Conservation (phyloP, 2,113 vertebrate species). For the Stegostoma tigrinum region DNA sequence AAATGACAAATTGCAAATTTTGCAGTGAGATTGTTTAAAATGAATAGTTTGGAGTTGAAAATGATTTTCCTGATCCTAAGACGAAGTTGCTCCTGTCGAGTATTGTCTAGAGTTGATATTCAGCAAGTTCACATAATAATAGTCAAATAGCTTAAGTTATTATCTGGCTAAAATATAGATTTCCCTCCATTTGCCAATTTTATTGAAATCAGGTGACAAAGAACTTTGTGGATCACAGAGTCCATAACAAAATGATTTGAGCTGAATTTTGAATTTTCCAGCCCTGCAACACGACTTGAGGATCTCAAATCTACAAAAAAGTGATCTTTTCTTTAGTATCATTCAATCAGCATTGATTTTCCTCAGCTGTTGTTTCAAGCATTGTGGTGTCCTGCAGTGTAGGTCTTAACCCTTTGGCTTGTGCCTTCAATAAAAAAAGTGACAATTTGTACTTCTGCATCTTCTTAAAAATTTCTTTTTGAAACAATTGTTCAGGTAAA, state of each 20-base stretch:
- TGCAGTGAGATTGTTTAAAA: background rate
- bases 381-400: background rate
- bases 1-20: background rate
- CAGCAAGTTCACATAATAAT: background rate
- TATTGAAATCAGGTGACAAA: background rate
- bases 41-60: background rate
- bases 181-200: background rate
- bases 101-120: background rate
- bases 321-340: background rate
- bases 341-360: background rate
- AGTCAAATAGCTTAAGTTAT: background rate
- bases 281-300: background rate
- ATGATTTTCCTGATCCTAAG: background rate
- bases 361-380: background rate
- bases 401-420: background rate
- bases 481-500: constrained; percentile 63
- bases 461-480: background rate
- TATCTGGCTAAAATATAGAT: background rate
- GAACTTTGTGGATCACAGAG: background rate
- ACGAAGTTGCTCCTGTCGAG: background rate
- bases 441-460: background rate
- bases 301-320: background rate
- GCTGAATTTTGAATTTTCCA: background rate
- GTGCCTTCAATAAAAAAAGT: background rate
- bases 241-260: background rate